Evolutionary conservation across 2,113 vertebrate genomes (phyloP).

Genomic region (Ranitomeya variabilis): DNA sequence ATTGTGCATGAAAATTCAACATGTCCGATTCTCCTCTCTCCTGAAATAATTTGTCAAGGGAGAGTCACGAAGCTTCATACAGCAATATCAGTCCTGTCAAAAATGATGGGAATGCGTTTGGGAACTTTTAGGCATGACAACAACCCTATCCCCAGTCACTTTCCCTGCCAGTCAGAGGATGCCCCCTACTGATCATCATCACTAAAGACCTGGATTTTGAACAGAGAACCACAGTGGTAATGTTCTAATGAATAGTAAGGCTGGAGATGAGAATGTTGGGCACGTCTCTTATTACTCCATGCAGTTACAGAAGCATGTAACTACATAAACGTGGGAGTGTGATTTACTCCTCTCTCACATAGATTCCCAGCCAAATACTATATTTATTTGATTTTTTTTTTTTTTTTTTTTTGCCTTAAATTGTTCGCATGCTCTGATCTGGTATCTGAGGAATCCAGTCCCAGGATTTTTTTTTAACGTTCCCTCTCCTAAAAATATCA

Average conservation of each 20-base stretch:
- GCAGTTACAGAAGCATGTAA: not conserved
- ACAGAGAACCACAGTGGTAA: no score
- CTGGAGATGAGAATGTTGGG: no score
- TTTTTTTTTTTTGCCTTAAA: not conserved
- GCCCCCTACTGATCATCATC: not conserved
- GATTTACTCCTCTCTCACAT: not conserved
- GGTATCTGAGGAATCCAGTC: conserved; percentile 16
- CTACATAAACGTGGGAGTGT: conserved; percentile 13
- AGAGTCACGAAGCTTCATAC: no score
- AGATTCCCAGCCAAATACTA: conserved; percentile 12
- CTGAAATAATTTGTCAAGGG: no score
- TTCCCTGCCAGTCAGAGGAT: not conserved
- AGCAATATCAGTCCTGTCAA: no score
- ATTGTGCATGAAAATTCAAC: no score
- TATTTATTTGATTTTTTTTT: conserved; percentile 8
- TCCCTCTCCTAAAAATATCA: not conserved
- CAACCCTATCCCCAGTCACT: not conserved
- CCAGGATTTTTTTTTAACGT: not conserved
- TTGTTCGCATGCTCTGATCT: not conserved
- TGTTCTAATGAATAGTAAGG: no score
- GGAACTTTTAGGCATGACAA: not conserved
- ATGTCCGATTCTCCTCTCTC: no score
- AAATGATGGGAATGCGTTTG: no score
- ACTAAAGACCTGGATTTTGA: not conserved
- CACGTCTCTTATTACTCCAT: not conserved